Evolutionary conservation across 2,797 vertebrate genomes (phyloP), one percentile per base, ranked within the genome.

Genomic region (Lacerta viridis): DNA sequence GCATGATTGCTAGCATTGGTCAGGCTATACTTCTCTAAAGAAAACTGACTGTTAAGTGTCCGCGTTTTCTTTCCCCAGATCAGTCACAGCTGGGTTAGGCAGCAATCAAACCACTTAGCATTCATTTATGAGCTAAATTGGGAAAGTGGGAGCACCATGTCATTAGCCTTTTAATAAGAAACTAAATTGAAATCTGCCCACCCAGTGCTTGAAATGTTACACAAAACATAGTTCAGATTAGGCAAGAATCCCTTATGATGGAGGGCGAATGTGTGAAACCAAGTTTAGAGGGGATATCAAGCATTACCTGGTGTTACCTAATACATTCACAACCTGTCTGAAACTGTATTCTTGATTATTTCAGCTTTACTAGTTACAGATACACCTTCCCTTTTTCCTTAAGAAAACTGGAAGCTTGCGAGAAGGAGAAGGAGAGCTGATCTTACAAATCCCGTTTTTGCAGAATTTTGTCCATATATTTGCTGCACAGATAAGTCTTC

Each of bases 101-200:
- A 82, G 87, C 84, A 69, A 0, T 94, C 88, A 3, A n/a, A 68
- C 64, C 84, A 64, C 39, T 84, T 94, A 36, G 85, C 86, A 75
- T 85, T 94, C 55, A 81, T 80, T 93, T 91, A 89, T 39, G 59
- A 92, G 77, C 88, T 89, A 77, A 81, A 76, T 27, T 86, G 5
- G 74, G 87, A 41, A 93, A 80, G 79, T 87, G 82, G 86, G 87
- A 93, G 80, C 55, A 87, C 10, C 69, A 83, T 91, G 87, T 88
- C 66, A 92, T 2, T 85, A 50, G 92, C 74, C 43, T 93, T 91
- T 80, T 89, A 93, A 92, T 92, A 87, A 75, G 84, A 71, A 77
- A 79, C 87, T 86, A 92, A 87, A 93, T 92, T 83, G 85, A 93
- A 94, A 92, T n/a, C 79, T 80, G 4, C 79, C 76, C 91, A 43